These are phyloP conservation scores for Pocota personata DNA, from an alignment of 2,888 invertebrate species.

Conservation along the genomic window DNA sequence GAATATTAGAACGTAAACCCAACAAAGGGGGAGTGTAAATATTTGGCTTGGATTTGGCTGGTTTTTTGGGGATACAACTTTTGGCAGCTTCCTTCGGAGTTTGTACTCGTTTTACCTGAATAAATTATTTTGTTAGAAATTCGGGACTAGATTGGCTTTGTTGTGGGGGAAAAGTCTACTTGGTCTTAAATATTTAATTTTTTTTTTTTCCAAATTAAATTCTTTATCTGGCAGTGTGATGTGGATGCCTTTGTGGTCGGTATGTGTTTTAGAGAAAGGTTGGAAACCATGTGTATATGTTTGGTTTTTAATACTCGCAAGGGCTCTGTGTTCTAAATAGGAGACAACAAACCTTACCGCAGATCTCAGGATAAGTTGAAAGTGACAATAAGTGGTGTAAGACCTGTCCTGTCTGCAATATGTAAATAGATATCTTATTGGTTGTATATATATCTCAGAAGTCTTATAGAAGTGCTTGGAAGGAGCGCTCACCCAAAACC, in stretches of 20 bases:
- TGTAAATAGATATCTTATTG: too few relatives aligned
- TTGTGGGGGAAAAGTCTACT: not conserved
- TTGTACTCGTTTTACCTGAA: conserved; percentile 56
- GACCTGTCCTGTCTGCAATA: too few relatives aligned
- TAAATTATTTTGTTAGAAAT: conserved; percentile 34
- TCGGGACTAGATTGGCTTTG: conserved; percentile 4
- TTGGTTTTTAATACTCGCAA: not conserved
- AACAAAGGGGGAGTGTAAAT: not conserved
- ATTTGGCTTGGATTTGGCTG: conserved; percentile 18
- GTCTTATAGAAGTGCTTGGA: too few relatives aligned
- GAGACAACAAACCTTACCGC: too few relatives aligned
- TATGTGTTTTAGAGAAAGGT: too few relatives aligned
- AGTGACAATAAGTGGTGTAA: too few relatives aligned
- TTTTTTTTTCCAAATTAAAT: not conserved
- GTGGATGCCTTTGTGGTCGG: not conserved
- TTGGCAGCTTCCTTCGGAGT: conserved; percentile 50
- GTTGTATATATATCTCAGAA: too few relatives aligned
- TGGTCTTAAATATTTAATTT: too few relatives aligned
- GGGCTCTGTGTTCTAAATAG: not conserved
- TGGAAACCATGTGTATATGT: not conserved
- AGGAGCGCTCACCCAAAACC: too few relatives aligned
- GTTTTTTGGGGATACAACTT: conserved; percentile 18
- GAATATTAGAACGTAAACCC: conserved; percentile 43
- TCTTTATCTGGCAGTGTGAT: not conserved
- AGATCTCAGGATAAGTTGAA: too few relatives aligned